Conservation (phyloP, 2,797 vertebrate species). For the Spinus olivaceus region DNA sequence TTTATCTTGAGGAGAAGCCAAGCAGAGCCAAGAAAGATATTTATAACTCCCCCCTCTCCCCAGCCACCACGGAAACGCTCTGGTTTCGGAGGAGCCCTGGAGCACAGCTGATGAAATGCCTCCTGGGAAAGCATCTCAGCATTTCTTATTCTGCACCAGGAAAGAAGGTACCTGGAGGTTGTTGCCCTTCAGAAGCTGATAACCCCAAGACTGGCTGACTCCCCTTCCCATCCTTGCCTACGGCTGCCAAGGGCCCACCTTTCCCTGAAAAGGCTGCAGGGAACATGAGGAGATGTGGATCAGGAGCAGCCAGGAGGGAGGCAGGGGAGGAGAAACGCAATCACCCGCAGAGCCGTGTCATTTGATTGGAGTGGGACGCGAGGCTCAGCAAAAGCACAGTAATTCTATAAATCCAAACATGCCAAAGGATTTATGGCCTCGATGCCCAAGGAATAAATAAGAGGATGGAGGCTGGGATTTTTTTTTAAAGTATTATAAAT, state of each 20-base stretch:
- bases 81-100: background rate
- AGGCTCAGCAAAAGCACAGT: constrained; percentile 33
- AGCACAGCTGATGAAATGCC: background rate
- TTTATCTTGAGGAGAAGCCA: constrained; percentile 26
- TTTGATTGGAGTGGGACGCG: background rate
- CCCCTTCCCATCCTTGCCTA: background rate
- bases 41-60: constrained; percentile 19
- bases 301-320: background rate
- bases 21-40: constrained; percentile 25
- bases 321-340: background rate
- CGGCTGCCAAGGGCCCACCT: background rate
- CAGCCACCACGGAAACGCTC: constrained; percentile 3
- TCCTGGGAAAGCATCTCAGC: background rate
- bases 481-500: background rate
- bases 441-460: background rate
- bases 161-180: background rate
- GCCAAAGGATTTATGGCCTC: background rate
- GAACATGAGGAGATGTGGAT: background rate
- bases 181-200: accelerated
- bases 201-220: background rate
- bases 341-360: background rate
- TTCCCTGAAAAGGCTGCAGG: background rate
- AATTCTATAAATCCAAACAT: constrained; percentile 17
- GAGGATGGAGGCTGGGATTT: background rate
- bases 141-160: background rate